phyloP scores from a whole-genome alignment of 2,797 vertebrate genomes.

The Myotis findleyi region DNA sequence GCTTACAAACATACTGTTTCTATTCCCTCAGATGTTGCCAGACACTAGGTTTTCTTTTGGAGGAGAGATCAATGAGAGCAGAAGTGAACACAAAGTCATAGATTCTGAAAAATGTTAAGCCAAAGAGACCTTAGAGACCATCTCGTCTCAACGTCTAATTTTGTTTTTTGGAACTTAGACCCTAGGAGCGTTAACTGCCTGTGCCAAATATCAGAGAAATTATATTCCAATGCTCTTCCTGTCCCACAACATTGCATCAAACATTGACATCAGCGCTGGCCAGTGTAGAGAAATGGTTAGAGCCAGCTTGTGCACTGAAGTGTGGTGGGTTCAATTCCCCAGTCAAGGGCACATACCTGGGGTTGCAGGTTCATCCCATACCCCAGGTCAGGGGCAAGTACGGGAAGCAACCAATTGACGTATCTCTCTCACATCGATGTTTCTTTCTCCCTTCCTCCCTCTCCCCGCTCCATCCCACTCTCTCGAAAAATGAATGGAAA shows the following conservation, averaged over 20 bases:
- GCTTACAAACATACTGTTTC: background rate
- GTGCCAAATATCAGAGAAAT: background rate
- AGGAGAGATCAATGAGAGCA: conserved; percentile 50
- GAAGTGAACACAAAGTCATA: background rate
- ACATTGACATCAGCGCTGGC: background rate
- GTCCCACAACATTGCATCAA: background rate
- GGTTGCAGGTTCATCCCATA: too few species aligned
- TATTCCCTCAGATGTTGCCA: conserved; percentile 7
- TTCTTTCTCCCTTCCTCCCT: too few species aligned
- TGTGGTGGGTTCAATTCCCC: too few species aligned
- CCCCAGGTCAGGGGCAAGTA: too few species aligned
- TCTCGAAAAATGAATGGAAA: too few species aligned
- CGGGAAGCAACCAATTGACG: too few species aligned
- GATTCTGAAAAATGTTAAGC: background rate
- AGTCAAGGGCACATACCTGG: too few species aligned
- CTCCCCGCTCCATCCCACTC: too few species aligned
- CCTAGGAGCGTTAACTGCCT: background rate
- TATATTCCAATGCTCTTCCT: background rate
- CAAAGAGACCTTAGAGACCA: background rate
- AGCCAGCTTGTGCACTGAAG: too few species aligned
- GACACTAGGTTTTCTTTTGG: background rate
- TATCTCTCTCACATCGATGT: too few species aligned
- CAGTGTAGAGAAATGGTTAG: background rate
- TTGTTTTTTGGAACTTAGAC: background rate
- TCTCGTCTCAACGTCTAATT: background rate